Percentiles rank a stretch among this genome's conserved stretches.
phyloP scores from a whole-genome alignment of 2,888 invertebrate genomes.

The Orchestes rusci region DNA sequence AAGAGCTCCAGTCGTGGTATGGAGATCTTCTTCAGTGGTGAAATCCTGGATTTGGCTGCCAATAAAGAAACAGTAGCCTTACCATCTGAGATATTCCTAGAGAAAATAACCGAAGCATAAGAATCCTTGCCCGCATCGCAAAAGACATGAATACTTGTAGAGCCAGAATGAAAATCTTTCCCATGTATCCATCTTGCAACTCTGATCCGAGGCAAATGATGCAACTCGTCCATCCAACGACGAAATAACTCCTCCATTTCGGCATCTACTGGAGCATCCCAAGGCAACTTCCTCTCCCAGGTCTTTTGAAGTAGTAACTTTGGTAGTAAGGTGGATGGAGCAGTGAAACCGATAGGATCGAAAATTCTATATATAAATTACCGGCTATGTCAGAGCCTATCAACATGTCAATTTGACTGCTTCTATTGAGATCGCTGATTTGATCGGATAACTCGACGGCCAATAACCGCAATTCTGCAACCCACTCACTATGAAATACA shows the following conservation, averaged over 20 bases:
- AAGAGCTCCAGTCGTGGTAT: constrained; percentile 10
- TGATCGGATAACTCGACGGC: constrained; percentile 7
- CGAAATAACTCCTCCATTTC: not conserved
- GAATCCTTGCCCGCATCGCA: constrained; percentile 16
- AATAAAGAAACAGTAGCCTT: constrained; percentile 3
- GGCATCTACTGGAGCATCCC: not conserved
- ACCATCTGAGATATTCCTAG: not conserved
- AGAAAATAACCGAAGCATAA: constrained; percentile 10
- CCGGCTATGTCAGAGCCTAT: constrained; percentile 7
- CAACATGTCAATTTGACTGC: too few relatives aligned
- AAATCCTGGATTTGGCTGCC: constrained; percentile 12
- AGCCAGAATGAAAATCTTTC: not conserved
- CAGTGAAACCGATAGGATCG: constrained; percentile 22
- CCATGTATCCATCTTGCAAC: constrained; percentile 12
- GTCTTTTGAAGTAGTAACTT: constrained; percentile 19
- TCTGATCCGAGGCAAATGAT: constrained; percentile 5
- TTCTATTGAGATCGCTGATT: not conserved
- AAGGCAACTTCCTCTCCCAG: constrained; percentile 9
- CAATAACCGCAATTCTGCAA: constrained; percentile 7
- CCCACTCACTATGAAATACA: constrained; percentile 14
- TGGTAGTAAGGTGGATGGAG: constrained; percentile 18
- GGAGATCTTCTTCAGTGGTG: constrained; percentile 8
- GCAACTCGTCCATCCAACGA: constrained; percentile 9
- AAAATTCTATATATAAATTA: constrained; percentile 17
- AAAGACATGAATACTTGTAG: constrained; percentile 18